A percentile compares a stretch with the other conserved stretches of the same genome.
Evolutionary conservation across 2,113 vertebrate genomes (phyloP).

Genomic region (Phaetusa simplex): DNA sequence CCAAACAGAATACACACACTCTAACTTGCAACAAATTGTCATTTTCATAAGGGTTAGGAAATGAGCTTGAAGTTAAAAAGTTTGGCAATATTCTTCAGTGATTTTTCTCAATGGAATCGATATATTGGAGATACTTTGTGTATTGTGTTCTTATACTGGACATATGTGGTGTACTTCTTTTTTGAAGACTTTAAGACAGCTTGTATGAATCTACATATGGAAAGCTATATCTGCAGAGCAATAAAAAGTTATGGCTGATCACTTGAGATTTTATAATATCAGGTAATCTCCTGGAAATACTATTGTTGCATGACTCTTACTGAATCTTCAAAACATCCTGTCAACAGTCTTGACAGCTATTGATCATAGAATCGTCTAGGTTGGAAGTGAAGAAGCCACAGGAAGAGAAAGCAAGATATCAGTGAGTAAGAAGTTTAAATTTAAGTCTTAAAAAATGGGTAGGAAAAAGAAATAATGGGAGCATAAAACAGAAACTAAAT

Average conservation of each 20-base stretch:
- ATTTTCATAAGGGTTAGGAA: not conserved
- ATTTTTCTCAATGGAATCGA: not conserved
- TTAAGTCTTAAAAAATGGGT: not conserved
- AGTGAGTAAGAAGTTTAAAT: not conserved
- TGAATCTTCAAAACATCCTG: not conserved
- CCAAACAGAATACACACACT: not conserved
- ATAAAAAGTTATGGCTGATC: slow-evolving; percentile 48
- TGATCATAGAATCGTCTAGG: not conserved
- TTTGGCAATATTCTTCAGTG: not conserved
- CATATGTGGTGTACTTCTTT: not conserved
- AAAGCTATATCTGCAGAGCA: slow-evolving; percentile 15
- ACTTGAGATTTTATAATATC: slow-evolving; percentile 56
- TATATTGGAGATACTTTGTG: not conserved
- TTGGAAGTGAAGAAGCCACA: not conserved
- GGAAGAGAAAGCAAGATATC: not conserved
- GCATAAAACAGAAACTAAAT: not conserved
- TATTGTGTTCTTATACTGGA: not conserved
- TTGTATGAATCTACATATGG: slow-evolving; percentile 10
- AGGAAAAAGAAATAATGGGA: not conserved
- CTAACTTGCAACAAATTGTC: not conserved
- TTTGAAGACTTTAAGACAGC: not conserved
- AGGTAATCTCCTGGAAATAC: slow-evolving; percentile 52
- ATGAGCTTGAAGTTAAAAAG: not conserved
- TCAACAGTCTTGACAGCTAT: not conserved
- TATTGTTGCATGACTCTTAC: slow-evolving; percentile 17